Base-by-base conservation (phyloP, 2,888 invertebrate genomes). In the Heteromyza rotundicornis region DNA sequence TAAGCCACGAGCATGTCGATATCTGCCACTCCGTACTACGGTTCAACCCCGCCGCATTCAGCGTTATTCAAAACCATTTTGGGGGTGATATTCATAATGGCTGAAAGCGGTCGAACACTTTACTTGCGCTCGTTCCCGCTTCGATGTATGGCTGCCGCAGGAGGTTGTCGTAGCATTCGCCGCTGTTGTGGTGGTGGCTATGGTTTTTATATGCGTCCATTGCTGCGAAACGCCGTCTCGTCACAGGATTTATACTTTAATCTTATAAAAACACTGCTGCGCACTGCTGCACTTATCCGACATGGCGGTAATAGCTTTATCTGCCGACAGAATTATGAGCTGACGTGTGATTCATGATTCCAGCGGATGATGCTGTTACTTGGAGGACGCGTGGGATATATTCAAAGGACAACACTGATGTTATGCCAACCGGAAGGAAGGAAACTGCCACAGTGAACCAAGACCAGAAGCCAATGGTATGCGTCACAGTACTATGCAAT, bases 281-380 rank as follows among this genome's bases (percentile, higher is more conserved):
- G 56, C 59, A 56, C 47, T 60, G 57, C 62, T 68, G 66, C 74
- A 73, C 73, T 76, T 71, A 75, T 68, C 69, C 70, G 70, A 67
- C 64, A 69, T 70, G 74, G 73, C 74, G 73, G 74, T 80, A 80
- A 80, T 80, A 78, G 80, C 80, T 80, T 77, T 80, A 80, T 80
- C 79, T 80, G 80, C 77, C 75, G 76, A 80, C 74, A 78, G 80
- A 80, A 77, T 79, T 77, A 80, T 79, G 78, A 72, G 65, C 73
- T 73, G 70, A 65, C 70, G 71, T 70, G 74, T 80, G 80, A 80
- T 80, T 80, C 80, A 80, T 80, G 74, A 74, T 72, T 69, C 72
- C 57, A 62, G 55, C 55, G 64, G 60, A 59, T 64, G 62, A 67
- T 57, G 51, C 51, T 52, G 44, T 44, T 58, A 19, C 24, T 56